phyloP scores from a whole-genome alignment of 2,113 vertebrate genomes.

The Lota lota region DNA sequence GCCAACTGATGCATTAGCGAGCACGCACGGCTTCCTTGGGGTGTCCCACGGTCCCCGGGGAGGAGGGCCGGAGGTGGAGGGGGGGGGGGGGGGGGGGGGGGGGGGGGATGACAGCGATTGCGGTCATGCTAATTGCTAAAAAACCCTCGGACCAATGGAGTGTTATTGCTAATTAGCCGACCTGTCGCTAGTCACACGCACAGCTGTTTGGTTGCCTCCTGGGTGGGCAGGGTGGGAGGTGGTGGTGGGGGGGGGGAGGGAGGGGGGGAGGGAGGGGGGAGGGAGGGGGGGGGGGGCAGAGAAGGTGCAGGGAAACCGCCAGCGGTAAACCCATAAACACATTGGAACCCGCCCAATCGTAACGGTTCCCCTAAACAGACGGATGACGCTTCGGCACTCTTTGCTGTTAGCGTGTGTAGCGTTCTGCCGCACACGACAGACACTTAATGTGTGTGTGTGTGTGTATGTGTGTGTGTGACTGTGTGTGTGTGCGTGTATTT shows the following conservation, averaged over 20 bases:
- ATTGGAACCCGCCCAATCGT: slow-evolving; percentile 47
- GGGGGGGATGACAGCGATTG: slow-evolving; percentile 43
- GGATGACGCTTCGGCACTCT: slow-evolving; percentile 27
- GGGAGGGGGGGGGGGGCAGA: too few species aligned
- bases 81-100: too few species aligned
- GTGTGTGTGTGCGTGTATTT: too few species aligned
- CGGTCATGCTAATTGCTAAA: slow-evolving; percentile 53
- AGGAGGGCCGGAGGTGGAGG: too few species aligned
- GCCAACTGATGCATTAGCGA: too few species aligned
- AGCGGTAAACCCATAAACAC: slow-evolving; percentile 36
- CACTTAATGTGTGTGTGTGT: slow-evolving; percentile 12
- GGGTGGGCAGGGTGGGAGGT: slow-evolving; percentile 13
- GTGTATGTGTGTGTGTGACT: too few species aligned
- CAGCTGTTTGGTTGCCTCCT: slow-evolving; percentile 39
- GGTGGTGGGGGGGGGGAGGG: background rate
- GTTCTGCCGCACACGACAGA: background rate
- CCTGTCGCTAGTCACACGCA: slow-evolving; percentile 57
- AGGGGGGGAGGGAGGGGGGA: too few species aligned
- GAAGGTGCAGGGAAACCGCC: slow-evolving; percentile 40
- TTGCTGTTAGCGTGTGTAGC: slow-evolving; percentile 20
- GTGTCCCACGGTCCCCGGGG: too few species aligned
- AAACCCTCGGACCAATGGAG: slow-evolving; percentile 49
- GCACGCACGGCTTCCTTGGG: too few species aligned
- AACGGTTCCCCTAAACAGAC: slow-evolving; percentile 40
- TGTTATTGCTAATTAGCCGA: slow-evolving; percentile 62